phyloP scores from a whole-genome alignment of 2,888 invertebrate genomes.

The Netelia inedita region DNA sequence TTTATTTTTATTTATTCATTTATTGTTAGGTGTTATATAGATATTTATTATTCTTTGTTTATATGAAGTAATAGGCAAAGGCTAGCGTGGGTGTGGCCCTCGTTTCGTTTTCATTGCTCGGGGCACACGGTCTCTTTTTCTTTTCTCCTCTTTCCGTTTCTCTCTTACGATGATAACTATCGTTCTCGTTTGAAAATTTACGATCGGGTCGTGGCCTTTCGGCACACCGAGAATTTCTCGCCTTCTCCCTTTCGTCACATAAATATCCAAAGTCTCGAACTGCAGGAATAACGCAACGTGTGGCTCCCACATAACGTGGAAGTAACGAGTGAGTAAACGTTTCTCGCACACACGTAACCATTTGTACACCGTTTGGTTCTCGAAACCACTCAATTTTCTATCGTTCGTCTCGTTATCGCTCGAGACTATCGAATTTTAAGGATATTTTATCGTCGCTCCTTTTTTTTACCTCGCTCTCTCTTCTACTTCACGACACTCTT shows the following conservation, averaged over 20 bases:
- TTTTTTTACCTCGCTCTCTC: conserved; percentile 13
- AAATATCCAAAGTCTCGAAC: conserved; percentile 17
- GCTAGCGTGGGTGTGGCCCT: conserved; percentile 54
- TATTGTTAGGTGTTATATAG: not conserved
- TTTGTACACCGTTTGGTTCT: not conserved
- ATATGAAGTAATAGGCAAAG: conserved; percentile 22
- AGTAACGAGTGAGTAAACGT: conserved; percentile 51
- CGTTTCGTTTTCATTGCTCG: conserved; percentile 56
- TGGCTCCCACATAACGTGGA: conserved; percentile 30
- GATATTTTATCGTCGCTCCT: conserved; percentile 24
- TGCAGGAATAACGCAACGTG: conserved; percentile 33
- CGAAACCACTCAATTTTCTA: not conserved
- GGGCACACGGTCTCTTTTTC: conserved; percentile 12
- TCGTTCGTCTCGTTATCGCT: conserved; percentile 22
- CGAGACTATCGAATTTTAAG: too few species aligned
- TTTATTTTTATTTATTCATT: not conserved
- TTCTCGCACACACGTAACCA: not conserved
- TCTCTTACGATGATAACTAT: conserved; percentile 58
- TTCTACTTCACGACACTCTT: not conserved
- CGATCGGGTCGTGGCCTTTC: conserved; percentile 60
- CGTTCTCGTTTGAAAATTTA: conserved; percentile 62
- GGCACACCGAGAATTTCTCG: conserved; percentile 43
- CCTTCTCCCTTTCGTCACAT: conserved; percentile 42
- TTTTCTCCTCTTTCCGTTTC: conserved; percentile 30
- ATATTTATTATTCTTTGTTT: conserved; percentile 1